phyloP scores from a whole-genome alignment of 2,888 invertebrate genomes.

The Trisateles emortualis region DNA sequence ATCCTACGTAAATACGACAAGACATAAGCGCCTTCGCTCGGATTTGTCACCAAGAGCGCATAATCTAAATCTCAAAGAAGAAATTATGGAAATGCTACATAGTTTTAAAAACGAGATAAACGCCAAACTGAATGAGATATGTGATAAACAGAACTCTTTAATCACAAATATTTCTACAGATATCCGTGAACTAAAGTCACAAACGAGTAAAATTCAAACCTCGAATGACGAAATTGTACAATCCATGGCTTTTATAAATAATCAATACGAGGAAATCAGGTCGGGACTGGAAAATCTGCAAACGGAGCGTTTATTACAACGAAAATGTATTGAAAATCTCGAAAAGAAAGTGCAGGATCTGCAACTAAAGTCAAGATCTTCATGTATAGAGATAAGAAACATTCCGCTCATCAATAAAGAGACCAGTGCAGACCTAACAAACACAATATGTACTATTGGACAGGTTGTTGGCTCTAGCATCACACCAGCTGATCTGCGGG shows the following conservation, averaged over 20 bases:
- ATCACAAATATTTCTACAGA: background rate
- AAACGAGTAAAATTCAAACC: background rate
- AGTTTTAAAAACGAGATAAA: background rate
- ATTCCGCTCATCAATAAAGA: too few relatives aligned
- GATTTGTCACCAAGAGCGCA: too few relatives aligned
- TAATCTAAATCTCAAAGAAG: background rate
- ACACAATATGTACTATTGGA: background rate
- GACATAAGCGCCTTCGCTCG: too few relatives aligned
- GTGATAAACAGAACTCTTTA: constrained; percentile 1
- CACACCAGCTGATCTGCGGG: background rate
- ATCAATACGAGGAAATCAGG: constrained; percentile 2
- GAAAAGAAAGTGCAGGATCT: too few relatives aligned
- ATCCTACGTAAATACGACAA: too few relatives aligned
- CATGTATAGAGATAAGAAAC: background rate
- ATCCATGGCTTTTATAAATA: constrained; percentile 4
- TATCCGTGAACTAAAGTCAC: background rate
- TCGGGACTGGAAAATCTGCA: background rate
- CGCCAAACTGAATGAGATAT: background rate
- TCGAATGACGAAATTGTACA: background rate
- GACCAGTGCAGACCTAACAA: too few relatives aligned
- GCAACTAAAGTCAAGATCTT: too few relatives aligned
- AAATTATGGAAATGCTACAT: background rate
- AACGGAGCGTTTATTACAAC: background rate
- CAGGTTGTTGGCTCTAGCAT: background rate
- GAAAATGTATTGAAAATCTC: background rate